phyloP scores from a whole-genome alignment of 2,888 invertebrate genomes.

The Antheraea yamamai region DNA sequence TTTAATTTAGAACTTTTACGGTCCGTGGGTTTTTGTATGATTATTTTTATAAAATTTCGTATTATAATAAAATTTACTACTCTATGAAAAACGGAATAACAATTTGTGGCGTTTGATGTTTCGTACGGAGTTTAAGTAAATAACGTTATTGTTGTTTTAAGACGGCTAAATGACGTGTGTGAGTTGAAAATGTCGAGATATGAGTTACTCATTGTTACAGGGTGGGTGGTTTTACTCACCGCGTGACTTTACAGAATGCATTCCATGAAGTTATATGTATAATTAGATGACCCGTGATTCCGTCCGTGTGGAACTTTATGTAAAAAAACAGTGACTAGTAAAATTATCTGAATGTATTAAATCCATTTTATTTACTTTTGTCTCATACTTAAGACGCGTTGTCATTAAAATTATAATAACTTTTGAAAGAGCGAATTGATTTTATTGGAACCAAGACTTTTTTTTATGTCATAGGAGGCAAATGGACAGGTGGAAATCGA shows the following conservation, averaged over 20 bases:
- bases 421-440: no score
- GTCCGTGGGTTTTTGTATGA: constrained; percentile 18
- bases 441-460: no score
- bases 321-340: no score
- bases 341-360: no score
- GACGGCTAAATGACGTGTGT: not conserved
- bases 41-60: constrained; percentile 29
- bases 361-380: no score
- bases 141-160: constrained; percentile 5
- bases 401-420: no score
- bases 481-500: no score
- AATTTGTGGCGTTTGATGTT: constrained; percentile 15
- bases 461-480: no score
- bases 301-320: no score
- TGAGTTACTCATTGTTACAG: constrained; percentile 3
- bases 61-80: constrained; percentile 25
- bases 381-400: no score
- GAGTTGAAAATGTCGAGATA: not conserved
- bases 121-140: constrained; percentile 2
- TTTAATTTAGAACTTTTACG: constrained; percentile 15
- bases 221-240: constrained; percentile 10
- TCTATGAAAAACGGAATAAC: constrained; percentile 11
- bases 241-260: not conserved
- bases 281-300: no score
- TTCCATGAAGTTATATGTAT: not conserved